These are phyloP conservation scores for Holothuria leucospilota DNA, from an alignment of 53 echinoderm and acorn worm genomes.

Conservation along the genomic window DNA sequence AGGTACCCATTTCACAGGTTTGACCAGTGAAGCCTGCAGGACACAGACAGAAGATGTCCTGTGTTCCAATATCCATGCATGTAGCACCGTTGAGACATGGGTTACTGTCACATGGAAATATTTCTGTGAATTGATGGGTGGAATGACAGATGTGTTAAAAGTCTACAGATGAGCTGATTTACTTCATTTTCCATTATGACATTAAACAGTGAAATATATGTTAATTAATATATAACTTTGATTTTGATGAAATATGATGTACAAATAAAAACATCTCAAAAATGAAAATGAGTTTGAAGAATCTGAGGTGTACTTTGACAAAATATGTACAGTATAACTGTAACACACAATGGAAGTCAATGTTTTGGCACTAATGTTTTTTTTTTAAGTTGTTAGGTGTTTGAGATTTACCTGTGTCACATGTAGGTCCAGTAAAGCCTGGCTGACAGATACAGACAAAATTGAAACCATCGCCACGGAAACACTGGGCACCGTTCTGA, in stretches of 20 bases:
- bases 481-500: constrained; percentile 45
- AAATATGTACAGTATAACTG: no score
- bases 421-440: constrained; percentile 41
- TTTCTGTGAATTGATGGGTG: constrained; percentile 26
- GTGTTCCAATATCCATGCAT: constrained; percentile 40
- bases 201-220: no score
- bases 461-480: constrained; percentile 20
- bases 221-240: no score
- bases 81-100: constrained; percentile 66
- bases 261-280: constrained; percentile 21
- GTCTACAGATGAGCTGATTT: no score
- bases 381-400: no score
- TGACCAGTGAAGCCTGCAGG: constrained; percentile 44
- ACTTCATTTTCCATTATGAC: no score
- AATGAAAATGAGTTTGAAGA: no score
- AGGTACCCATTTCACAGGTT: constrained; percentile 57
- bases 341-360: no score
- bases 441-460: constrained; percentile 52
- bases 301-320: no score
- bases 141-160: background rate
- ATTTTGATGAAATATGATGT: no score
- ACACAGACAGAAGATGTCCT: constrained; percentile 52
- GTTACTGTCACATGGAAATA: constrained; percentile 48
- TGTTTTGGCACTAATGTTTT: no score
- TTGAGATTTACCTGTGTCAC: no score